phyloP scores from a whole-genome alignment of 1,140 invertebrate genomes.

The Drosophila orena region DNA sequence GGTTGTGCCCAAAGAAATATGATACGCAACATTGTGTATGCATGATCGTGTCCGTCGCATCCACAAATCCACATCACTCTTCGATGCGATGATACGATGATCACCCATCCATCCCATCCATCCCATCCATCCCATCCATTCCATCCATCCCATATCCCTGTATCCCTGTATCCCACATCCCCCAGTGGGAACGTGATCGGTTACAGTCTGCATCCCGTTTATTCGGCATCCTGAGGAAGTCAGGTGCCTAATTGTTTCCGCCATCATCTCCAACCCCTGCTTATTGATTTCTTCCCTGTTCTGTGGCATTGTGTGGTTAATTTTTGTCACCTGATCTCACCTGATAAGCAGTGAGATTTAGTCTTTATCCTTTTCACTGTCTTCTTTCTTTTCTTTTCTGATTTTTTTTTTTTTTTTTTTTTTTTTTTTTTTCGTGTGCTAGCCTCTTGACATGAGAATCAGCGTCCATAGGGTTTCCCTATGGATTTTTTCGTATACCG shows the following conservation, averaged over 20 bases:
- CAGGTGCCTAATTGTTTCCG: conserved; percentile 83
- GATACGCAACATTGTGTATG: conserved; percentile 79
- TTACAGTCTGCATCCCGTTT: conserved; percentile 58
- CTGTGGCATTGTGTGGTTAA: conserved; percentile 59
- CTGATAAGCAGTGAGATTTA: conserved; percentile 54
- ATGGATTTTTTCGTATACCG: not conserved
- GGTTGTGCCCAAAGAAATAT: conserved; percentile 61
- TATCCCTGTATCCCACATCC: not conserved
- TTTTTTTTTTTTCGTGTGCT: conserved; percentile 1
- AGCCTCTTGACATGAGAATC: conserved; percentile 46
- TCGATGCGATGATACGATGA: conserved; percentile 23
- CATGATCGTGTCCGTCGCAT: conserved; percentile 67
- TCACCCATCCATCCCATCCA: conserved; percentile 7
- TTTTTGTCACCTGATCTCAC: conserved; percentile 76
- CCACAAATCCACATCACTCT: conserved; percentile 26
- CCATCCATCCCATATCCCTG: not conserved
- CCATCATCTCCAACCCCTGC: conserved; percentile 9
- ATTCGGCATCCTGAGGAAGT: conserved; percentile 78
- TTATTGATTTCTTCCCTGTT: conserved; percentile 62
- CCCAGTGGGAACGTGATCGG: conserved; percentile 61
- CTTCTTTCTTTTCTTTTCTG: conserved; percentile 5
- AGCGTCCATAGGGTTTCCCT: conserved; percentile 65
- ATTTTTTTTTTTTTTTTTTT: not conserved
- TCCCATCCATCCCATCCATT: not conserved
- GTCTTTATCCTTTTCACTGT: not conserved